phyloP scores from a whole-genome alignment of 1,140 invertebrate species.

The Zelostemma sp. region DNA sequence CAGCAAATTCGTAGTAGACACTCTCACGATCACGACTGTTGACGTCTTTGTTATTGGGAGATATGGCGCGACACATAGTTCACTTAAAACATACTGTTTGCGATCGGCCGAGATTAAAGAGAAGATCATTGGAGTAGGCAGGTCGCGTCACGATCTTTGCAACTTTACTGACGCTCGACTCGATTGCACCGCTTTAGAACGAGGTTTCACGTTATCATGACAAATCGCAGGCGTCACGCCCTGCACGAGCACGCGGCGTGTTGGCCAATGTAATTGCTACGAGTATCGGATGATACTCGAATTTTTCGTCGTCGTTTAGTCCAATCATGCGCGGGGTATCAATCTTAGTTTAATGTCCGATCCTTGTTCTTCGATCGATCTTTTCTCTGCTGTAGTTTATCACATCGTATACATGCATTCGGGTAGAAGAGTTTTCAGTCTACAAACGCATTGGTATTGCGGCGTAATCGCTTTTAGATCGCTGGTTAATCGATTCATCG shows the following conservation, averaged over 20 bases:
- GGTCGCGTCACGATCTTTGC: neutral
- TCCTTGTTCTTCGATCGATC: constrained; percentile 25
- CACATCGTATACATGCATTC: constrained; percentile 11
- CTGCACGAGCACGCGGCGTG: too few species aligned
- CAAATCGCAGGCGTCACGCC: too few species aligned
- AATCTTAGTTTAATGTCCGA: constrained; percentile 14
- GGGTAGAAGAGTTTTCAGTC: constrained; percentile 17
- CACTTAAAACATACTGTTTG: too few species aligned
- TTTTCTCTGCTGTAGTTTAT: constrained; percentile 20
- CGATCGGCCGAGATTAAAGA: constrained; percentile 4
- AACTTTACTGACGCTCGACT: neutral
- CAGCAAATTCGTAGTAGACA: constrained; percentile 42
- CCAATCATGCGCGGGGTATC: too few species aligned
- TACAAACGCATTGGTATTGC: constrained; percentile 19
- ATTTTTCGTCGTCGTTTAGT: too few species aligned
- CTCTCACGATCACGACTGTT: constrained; percentile 36
- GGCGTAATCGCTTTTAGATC: constrained; percentile 30
- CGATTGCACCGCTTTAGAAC: neutral
- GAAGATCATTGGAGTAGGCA: neutral
- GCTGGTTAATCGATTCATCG: constrained; percentile 34
- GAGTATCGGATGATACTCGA: too few species aligned
- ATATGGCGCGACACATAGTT: constrained; percentile 7
- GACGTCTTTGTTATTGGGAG: constrained; percentile 51
- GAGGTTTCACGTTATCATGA: too few species aligned
- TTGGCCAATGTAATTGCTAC: too few species aligned